Base-by-base conservation (phyloP, 2,797 vertebrate genomes). In the Myotis planiceps region DNA sequence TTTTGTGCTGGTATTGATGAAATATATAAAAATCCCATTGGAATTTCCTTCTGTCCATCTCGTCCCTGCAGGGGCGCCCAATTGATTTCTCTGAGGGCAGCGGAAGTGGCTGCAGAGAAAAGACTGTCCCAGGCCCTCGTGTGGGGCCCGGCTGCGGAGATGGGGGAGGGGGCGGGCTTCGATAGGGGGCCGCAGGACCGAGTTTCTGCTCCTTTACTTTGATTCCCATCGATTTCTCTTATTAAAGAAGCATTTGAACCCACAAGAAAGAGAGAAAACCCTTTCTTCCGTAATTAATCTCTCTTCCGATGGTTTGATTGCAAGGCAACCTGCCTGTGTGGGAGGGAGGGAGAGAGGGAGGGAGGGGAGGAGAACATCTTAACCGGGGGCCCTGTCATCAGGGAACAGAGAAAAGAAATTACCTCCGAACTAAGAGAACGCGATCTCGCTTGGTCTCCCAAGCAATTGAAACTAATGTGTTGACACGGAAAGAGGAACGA, bases 11-110 rank as follows among this genome's bases (percentile, higher is more conserved):
- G 78, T 96, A 97, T 98, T 97, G 97, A 98, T 96, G 97, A 92
- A 97, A 97, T 98, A 98, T 93, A 81, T 98, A 96, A 97, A 98
- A 98, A 98, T 95, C 97, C 95, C 82, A 27, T 97, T 96, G 96
- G 96, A 97, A 91, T 94, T 96, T 81, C 96, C 83, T 90, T 53
- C 65, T 95, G 21, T 96, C 96, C 94, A 3, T 98, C 97, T 96
- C 45, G 18, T 49, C 94, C 80, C 95, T 37, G 42, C 51, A 18
- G 78, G 96, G 96, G 60, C 63, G 69, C 72, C 63, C 15, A 29
- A 97, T 97, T 98, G 95, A 97, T 98, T 98, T 97, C 94, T 98
- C 63, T 0, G 72, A 94, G 89, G 98, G 95, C 69, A 63, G 72
- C 93, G 42, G 81, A 34, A 68, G 55, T 63, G 78, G 25, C 78